Conservation (phyloP, 1,140 invertebrate species). For the Leptinotarsa texana region DNA sequence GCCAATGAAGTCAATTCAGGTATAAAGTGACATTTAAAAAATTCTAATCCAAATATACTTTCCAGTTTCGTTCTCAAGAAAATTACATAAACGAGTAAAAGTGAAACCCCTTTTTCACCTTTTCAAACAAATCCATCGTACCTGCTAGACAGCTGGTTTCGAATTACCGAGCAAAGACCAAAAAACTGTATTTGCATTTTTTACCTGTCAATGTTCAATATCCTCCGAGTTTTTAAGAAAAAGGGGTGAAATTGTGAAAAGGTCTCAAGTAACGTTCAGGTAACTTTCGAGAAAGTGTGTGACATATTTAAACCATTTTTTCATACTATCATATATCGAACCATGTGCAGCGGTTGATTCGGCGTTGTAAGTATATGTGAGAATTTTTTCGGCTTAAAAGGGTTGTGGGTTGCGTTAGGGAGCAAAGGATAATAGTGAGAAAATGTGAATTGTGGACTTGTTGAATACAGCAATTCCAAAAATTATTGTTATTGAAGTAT, state of each 20-base stretch:
- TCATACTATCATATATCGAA: constrained; percentile 15
- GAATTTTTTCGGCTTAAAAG: constrained; percentile 24
- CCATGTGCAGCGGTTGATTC: constrained; percentile 18
- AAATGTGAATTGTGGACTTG: too few relatives aligned
- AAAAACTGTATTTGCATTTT: constrained; percentile 30
- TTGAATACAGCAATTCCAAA: too few relatives aligned
- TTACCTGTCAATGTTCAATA: constrained; percentile 25
- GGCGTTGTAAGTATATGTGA: constrained; percentile 18
- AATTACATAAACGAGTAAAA: constrained; percentile 20
- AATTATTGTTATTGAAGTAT: too few relatives aligned
- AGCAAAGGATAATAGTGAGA: too few relatives aligned
- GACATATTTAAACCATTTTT: constrained; percentile 28
- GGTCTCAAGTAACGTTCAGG: constrained; percentile 20
- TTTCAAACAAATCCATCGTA: constrained; percentile 16
- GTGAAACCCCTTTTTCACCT: constrained; percentile 20
- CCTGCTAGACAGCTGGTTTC: constrained; percentile 22
- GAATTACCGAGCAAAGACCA: constrained; percentile 3
- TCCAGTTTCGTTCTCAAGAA: constrained; percentile 17
- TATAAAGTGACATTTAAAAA: constrained; percentile 7
- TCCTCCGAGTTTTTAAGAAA: constrained; percentile 25
- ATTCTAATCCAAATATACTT: background rate
- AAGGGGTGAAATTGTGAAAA: constrained; percentile 27
- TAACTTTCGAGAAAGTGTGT: constrained; percentile 21
- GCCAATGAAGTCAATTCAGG: background rate
- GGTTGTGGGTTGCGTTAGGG: constrained; percentile 7